Evolutionary conservation across 2,797 vertebrate species (phyloP).

Genomic region (Smutsia gigantea): DNA sequence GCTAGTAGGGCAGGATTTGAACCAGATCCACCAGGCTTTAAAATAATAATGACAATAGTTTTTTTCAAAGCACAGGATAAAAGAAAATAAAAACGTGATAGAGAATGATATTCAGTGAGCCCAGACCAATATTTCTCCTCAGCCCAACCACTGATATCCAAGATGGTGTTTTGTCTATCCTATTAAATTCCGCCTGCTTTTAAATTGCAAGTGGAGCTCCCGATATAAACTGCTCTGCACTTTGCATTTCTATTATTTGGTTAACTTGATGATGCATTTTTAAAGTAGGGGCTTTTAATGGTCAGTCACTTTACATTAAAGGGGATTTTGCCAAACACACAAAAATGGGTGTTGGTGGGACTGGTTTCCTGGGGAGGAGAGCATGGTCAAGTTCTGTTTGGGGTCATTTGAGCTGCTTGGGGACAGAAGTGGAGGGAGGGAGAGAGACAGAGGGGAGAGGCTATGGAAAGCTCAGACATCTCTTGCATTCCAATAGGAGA

Average conservation of each 20-base stretch:
- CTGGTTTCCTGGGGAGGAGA: neutral
- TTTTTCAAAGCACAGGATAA: neutral
- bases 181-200: neutral
- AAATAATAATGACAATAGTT: neutral
- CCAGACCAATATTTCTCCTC: neutral
- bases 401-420: neutral
- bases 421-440: neutral
- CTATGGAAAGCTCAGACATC: slow-evolving; percentile 47
- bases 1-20: neutral
- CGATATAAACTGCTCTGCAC: accelerated
- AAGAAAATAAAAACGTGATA: neutral
- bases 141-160: accelerated
- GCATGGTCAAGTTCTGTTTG: neutral
- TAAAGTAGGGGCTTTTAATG: neutral
- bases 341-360: neutral
- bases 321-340: neutral
- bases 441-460: neutral
- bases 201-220: neutral
- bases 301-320: accelerated
- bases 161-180: neutral
- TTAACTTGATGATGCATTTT: neutral
- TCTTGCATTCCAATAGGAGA: slow-evolving; percentile 78
- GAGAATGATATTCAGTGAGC: neutral
- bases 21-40: neutral
- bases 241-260: neutral